Base-by-base conservation (phyloP, 2,888 invertebrate genomes). In the Choreutis nemorana region DNA sequence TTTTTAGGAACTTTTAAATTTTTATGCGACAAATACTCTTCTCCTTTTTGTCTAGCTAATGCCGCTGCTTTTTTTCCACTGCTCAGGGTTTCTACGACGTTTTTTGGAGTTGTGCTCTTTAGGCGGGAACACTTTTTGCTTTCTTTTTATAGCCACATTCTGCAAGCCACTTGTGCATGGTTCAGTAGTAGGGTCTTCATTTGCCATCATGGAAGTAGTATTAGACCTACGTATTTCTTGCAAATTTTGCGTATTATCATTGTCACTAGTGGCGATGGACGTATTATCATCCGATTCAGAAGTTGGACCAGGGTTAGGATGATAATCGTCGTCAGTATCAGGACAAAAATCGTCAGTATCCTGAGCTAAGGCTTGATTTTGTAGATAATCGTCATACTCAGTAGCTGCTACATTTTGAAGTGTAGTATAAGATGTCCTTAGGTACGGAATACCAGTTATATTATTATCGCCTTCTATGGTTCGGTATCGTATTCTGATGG, bases 81-180 rank as follows among this genome's bases (percentile, higher is more conserved):
- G 3, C 10, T 21, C 21, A 21, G 23, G 7, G 9, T 33, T 32
- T 37, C 32, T 32, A 35, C 34, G 34, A 27, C 32, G 35, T 20
- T 35, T 35, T 18, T 35, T 35, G 16, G 30, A 35, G 29, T 32
- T 34, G 14, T 35, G 28, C 30, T 35, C 35, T 32, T 30, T 35
- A 10, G 29, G 32, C 27, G 34, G 26, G 28, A 31, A 31, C n/a
- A n/a, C n/a, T n/a, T n/a, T n/a, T n/a, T n/a, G n/a, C n/a, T n/a
- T n/a, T n/a, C n/a, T n/a, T n/a, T n/a, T n/a, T n/a, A n/a, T n/a
- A n/a, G n/a, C n/a, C n/a, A n/a, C n/a, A n/a, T n/a, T n/a, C n/a
- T n/a, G n/a, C n/a, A n/a, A n/a, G n/a, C n/a, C n/a, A n/a, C n/a
- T n/a, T n/a, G n/a, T n/a, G n/a, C n/a, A n/a, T n/a, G n/a, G n/a